Evolutionary conservation across 2,888 invertebrate genomes (phyloP).

Genomic region (Tinea semifulvella): DNA sequence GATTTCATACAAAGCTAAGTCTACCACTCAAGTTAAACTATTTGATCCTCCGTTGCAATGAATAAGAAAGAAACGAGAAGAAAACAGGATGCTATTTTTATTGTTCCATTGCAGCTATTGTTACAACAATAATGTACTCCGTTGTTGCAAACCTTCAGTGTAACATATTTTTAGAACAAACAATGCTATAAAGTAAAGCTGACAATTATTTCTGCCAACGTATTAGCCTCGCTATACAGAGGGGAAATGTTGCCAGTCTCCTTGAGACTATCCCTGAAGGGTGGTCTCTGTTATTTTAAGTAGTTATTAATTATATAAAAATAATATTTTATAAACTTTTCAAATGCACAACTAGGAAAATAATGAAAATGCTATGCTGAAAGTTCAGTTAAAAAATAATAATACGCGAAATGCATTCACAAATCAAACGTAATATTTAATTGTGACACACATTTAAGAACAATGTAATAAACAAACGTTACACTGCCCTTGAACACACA

Average conservation of each 20-base stretch:
- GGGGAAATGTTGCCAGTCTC: no score
- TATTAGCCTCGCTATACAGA: no score
- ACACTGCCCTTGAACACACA: slow-evolving; percentile 6
- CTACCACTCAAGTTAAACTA: slow-evolving; percentile 2
- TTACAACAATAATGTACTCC: slow-evolving; percentile 45
- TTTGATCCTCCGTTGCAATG: slow-evolving; percentile 49
- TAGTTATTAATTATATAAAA: no score
- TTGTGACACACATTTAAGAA: neutral
- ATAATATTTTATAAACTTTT: no score
- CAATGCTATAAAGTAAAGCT: no score
- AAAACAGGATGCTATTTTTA: slow-evolving; percentile 36
- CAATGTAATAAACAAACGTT: neutral
- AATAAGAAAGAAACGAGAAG: slow-evolving; percentile 35
- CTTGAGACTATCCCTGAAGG: no score
- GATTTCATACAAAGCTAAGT: neutral
- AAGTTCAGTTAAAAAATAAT: neutral
- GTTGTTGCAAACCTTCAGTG: slow-evolving; percentile 40
- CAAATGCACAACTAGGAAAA: no score
- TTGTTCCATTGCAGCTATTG: slow-evolving; percentile 23
- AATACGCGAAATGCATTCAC: slow-evolving; percentile 16
- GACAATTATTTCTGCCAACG: no score
- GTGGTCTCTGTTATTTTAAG: no score
- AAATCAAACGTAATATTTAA: slow-evolving; percentile 11
- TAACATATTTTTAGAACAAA: slow-evolving; percentile 27
- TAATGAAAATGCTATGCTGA: neutral